Conservation (phyloP, 2,113 vertebrate genomes). For the Rhegmatorhina hoffmannsi region DNA sequence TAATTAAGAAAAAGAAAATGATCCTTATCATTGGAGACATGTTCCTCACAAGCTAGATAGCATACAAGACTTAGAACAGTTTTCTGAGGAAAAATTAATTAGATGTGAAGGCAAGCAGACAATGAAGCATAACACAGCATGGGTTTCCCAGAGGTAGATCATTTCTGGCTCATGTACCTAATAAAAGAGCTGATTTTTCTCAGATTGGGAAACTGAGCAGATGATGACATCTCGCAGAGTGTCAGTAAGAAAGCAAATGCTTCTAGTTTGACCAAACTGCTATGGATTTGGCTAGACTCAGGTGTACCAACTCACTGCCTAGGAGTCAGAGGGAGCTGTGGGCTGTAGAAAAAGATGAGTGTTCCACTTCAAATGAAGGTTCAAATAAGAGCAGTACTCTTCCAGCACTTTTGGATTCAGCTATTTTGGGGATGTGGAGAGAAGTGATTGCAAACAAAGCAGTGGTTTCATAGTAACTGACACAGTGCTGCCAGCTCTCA, state of each 20-base stretch:
- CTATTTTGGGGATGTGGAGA: not conserved
- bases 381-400: not conserved
- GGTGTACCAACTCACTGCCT: not conserved
- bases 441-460: not conserved
- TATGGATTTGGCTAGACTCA: not conserved
- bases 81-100: constrained; percentile 30
- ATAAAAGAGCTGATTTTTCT: not conserved
- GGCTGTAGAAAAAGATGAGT: not conserved
- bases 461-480: not conserved
- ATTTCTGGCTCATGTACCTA: not conserved
- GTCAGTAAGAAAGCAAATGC: not conserved
- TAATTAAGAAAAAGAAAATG: not conserved
- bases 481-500: not conserved
- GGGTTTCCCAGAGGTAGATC: not conserved
- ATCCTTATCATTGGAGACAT: not conserved
- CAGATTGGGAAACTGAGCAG: not conserved
- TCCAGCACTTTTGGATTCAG: not conserved
- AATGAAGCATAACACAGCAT: not conserved
- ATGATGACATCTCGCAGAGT: not conserved
- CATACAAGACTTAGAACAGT: not conserved
- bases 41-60: not conserved
- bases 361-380: not conserved
- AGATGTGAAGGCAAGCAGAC: not conserved
- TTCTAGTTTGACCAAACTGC: not conserved
- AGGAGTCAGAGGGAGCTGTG: not conserved